These are phyloP conservation scores for Porites lobata DNA, from an alignment of 92 coral and sea anemone genomes.

Conservation along the genomic window DNA sequence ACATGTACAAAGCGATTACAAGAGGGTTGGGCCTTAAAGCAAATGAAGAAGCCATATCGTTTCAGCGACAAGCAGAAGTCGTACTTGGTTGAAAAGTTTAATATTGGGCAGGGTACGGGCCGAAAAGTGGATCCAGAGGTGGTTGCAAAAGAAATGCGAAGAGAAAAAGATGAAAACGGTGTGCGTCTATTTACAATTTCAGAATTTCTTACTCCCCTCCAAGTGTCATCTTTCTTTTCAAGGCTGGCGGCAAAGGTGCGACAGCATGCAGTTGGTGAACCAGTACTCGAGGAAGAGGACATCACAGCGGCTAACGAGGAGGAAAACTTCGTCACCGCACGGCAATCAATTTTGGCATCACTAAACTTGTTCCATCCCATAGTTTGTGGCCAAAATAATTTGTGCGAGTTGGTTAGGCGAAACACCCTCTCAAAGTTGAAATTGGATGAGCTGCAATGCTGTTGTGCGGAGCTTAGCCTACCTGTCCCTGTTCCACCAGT, in stretches of 20 bases:
- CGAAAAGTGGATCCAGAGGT: slow-evolving; percentile 22
- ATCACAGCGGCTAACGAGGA: slow-evolving; percentile 41
- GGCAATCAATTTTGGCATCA: slow-evolving; percentile 31
- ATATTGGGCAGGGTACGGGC: slow-evolving; percentile 10
- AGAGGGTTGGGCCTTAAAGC: slow-evolving; percentile 21
- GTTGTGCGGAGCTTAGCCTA: slow-evolving; percentile 26
- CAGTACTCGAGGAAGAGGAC: slow-evolving; percentile 20
- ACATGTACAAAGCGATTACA: neutral
- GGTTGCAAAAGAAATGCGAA: slow-evolving; percentile 17
- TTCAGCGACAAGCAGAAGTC: slow-evolving; percentile 5
- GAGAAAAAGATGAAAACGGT: slow-evolving; percentile 5
- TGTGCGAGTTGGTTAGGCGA: slow-evolving; percentile 40
- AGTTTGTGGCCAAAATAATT: slow-evolving; percentile 29
- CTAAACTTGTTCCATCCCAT: slow-evolving; percentile 41
- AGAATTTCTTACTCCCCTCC: slow-evolving; percentile 37
- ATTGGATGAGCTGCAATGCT: slow-evolving; percentile 29
- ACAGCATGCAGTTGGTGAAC: slow-evolving; percentile 31
- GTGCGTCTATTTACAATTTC: slow-evolving; percentile 21
- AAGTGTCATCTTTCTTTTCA: slow-evolving; percentile 49
- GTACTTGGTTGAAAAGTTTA: slow-evolving; percentile 2
- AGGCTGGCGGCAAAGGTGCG: slow-evolving; percentile 57
- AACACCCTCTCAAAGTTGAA: slow-evolving; percentile 16
- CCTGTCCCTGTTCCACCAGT: slow-evolving; percentile 43
- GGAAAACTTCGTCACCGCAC: slow-evolving; percentile 32
- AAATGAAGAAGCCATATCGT: slow-evolving; percentile 13